Conservation (phyloP, 1,140 invertebrate species). For the Pararge aegeria region DNA sequence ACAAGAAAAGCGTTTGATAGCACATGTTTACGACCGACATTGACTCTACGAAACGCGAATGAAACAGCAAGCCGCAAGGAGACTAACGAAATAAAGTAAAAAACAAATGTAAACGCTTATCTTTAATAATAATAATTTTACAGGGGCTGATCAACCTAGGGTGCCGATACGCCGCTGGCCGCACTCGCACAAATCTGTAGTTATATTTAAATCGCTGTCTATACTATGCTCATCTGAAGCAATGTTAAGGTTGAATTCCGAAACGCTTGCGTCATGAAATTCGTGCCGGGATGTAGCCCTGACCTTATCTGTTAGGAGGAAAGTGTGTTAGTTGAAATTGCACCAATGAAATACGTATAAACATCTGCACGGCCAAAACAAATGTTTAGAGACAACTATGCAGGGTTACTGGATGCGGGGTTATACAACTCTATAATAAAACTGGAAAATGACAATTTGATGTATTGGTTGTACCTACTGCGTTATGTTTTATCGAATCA, state of each 20-base stretch:
- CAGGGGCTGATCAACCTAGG: slow-evolving; percentile 12
- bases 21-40: no score
- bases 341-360: background rate
- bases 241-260: slow-evolving; percentile 72
- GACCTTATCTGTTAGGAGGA: slow-evolving; percentile 21
- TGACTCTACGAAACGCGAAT: no score
- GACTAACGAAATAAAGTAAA: no score
- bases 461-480: no score
- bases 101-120: no score
- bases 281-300: slow-evolving; percentile 18
- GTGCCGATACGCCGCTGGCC: slow-evolving; percentile 2
- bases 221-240: slow-evolving; percentile 53
- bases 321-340: background rate
- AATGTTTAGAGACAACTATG: no score
- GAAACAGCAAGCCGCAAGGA: no score
- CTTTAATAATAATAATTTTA: background rate
- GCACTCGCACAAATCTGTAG: slow-evolving; percentile 47
- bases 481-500: no score
- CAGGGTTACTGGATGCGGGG: no score
- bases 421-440: no score
- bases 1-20: no score
- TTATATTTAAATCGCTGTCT: slow-evolving; percentile 62
- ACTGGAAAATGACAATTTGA: no score
- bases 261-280: slow-evolving; percentile 47
- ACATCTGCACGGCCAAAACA: background rate